Evolutionary conservation across 2,797 vertebrate species (phyloP).

Genomic region (Rhinatrema bivittatum): DNA sequence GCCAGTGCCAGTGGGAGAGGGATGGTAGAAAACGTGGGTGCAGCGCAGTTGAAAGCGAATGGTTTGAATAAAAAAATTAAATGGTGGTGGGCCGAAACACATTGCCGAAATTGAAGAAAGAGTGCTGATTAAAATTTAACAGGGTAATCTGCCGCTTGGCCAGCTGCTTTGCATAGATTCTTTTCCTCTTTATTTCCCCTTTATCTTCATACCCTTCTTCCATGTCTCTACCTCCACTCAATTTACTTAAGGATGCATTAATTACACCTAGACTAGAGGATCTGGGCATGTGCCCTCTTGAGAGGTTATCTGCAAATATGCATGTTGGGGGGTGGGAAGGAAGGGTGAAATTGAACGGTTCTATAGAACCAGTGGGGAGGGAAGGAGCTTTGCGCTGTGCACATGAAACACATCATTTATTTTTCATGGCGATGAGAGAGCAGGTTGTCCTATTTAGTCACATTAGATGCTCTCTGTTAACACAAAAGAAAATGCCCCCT

Average conservation of each 20-base stretch:
- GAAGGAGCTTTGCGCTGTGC: conserved; percentile 20
- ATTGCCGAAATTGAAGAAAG: conserved; percentile 57
- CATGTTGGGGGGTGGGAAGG: too few species aligned
- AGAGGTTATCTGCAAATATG: conserved; percentile 1
- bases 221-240: background rate
- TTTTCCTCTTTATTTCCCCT: conserved; percentile 34
- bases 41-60: conserved; percentile 44
- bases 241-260: conserved; percentile 5
- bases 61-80: conserved; percentile 60
- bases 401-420: conserved; percentile 47
- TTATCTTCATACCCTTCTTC: background rate
- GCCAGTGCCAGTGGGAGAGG: background rate
- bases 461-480: conserved; percentile 65
- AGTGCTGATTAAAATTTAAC: conserved; percentile 61
- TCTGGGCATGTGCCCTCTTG: background rate
- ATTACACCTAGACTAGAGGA: background rate
- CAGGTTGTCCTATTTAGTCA: conserved; percentile 62
- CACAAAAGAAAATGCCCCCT: conserved; percentile 47
- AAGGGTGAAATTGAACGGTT: too few species aligned
- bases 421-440: conserved; percentile 52
- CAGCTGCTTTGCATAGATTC: conserved; percentile 41
- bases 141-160: conserved; percentile 55
- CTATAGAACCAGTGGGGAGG: too few species aligned
- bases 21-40: conserved; percentile 28
- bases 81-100: conserved; percentile 52